Evolutionary conservation across 2,113 vertebrate genomes (phyloP), one percentile per base, ranked within the genome.

Genomic region (Falco punctatus): DNA sequence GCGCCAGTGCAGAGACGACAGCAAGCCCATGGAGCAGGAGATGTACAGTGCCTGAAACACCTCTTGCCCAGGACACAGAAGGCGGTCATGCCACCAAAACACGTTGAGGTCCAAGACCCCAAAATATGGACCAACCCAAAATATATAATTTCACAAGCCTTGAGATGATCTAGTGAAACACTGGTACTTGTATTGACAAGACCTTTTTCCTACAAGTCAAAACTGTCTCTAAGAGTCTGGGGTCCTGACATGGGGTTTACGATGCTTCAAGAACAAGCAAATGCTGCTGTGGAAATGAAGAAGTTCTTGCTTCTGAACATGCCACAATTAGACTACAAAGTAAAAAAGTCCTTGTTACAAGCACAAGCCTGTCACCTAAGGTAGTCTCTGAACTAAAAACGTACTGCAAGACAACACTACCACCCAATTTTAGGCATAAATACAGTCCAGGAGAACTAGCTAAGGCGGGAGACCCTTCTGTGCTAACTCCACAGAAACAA

Each of bases 1-100:
- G 42, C 65, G 33, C 16, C 18, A 38, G 11, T 1, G 6, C 51
- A 46, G 13, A 19, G 23, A 11, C 32, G 8, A 54, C 4, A 9
- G 11, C 14, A 17, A 8, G 5, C 13, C 26, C 67, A 21, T 0
- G 0, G 32, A 46, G 35, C 49, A 46, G 35, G 44, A 62, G 38
- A 74, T 15, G 18, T 13, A 12, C 58, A 30, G 66, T 11, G 23
- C n/a, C 48, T n/a, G 23, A 44, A 70, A 44, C 2, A 1, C 17
- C 51, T 23, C 44, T 10, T 15, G 52, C 23, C 65, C 46, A 35
- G 54, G 30, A 33, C 58, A 35, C 58, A 20, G 28, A 28, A 57
- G 20, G 23, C 6, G 0, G 23, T 9, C 17, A 5, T 2, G 33
- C 35, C 42, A 64, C 40, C n/a, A 16, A 21, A 23, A 57, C 51